Evolutionary conservation across 1,140 invertebrate genomes (phyloP), one percentile per base, ranked within the genome.

Genomic region (Pachypeltis micranthus): DNA sequence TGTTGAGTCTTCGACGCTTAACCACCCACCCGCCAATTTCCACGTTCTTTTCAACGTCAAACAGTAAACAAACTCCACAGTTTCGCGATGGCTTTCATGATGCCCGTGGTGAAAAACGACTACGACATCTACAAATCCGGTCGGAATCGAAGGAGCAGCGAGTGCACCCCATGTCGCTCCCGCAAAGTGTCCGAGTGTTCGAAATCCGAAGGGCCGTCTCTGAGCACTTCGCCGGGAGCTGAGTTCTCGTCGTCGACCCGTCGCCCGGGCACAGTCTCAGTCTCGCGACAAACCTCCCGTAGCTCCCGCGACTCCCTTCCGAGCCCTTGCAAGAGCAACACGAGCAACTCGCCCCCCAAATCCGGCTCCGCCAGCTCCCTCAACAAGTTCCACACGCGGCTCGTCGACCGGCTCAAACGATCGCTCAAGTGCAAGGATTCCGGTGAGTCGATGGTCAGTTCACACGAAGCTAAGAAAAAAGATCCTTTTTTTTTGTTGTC

Each of bases 31-130:
- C n/a, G n/a, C n/a, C n/a, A n/a, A n/a, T n/a, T n/a, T n/a, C n/a
- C n/a, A n/a, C n/a, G n/a, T n/a, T n/a, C n/a, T n/a, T n/a, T n/a
- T n/a, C n/a, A n/a, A n/a, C n/a, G n/a, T n/a, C n/a, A n/a, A n/a
- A n/a, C n/a, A n/a, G n/a, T n/a, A n/a, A n/a, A n/a, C n/a, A 62
- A 29, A 23, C 25, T 29, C 23, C n/a, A n/a, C n/a, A n/a, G n/a
- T n/a, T n/a, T 57, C 56, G 72, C 80, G 73, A 92, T 92, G 90
- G 90, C 90, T 78, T 92, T 92, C 77, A 91, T 92, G 89, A 91
- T 91, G 87, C 90, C 89, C 39, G 88, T 93, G 66, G 83, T 93
- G 74, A 91, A 91, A 80, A 92, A 92, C 76, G 88, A 92, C 75
- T 92, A 87, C 80, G 87, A 93, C 73, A 91, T 93, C 73, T 93